phyloP scores from a whole-genome alignment of 1,140 invertebrate species.

The Lepidurus arcticus region DNA sequence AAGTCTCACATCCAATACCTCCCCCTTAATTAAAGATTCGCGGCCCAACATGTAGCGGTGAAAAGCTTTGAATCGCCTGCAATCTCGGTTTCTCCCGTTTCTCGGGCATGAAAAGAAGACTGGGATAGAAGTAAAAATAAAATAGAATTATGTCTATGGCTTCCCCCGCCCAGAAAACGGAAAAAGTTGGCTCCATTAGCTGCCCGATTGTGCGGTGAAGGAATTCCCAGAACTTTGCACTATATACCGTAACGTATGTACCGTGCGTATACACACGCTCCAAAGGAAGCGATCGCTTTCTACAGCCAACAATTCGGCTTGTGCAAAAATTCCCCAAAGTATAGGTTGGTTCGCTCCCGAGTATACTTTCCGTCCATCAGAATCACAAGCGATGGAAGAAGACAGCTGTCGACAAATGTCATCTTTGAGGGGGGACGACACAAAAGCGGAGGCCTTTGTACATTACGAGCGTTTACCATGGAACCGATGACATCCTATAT shows the following conservation, averaged over 20 bases:
- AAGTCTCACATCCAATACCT: neutral
- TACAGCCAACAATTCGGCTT: neutral
- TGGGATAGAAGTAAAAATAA: neutral
- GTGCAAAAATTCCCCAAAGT: neutral
- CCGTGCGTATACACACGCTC: neutral
- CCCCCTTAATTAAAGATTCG: conserved; percentile 22
- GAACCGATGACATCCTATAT: conserved; percentile 18
- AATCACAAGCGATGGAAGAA: neutral
- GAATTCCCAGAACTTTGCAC: neutral
- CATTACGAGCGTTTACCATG: neutral
- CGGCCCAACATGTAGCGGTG: neutral
- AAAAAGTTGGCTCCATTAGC: neutral
- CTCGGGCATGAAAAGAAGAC: neutral
- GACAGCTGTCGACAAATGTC: conserved; percentile 21
- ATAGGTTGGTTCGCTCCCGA: conserved; percentile 13
- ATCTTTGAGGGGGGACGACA: conserved; percentile 3
- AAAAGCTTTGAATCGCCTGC: neutral
- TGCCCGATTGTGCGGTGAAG: neutral
- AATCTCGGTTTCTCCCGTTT: neutral
- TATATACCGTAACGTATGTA: neutral
- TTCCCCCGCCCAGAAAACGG: neutral
- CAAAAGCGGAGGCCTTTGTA: neutral
- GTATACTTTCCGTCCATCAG: conserved; percentile 1
- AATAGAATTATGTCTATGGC: no score
- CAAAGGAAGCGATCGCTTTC: neutral